Evolutionary conservation across 2,113 vertebrate genomes (phyloP).

Genomic region (Pan paniscus): DNA sequence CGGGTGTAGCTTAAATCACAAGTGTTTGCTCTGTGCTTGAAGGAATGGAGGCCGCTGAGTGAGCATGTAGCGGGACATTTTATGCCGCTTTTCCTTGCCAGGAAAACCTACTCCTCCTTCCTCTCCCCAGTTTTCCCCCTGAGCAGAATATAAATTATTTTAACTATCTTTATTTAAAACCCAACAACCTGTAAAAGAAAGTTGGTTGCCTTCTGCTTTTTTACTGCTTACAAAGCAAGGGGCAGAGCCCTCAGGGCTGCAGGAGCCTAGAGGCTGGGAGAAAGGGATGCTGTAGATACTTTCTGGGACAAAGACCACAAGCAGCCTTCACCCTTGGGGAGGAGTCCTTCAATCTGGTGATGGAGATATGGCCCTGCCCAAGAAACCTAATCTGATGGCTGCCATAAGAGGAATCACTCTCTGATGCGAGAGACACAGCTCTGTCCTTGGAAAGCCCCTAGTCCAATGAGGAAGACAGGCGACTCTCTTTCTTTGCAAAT

Average conservation of each 20-base stretch:
- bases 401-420: neutral
- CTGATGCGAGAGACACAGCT: neutral
- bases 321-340: neutral
- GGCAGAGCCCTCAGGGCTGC: neutral
- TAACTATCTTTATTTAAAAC: constrained; percentile 77
- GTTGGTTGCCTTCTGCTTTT: constrained; percentile 57
- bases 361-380: neutral
- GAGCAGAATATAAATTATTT: constrained; percentile 77
- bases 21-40: constrained; percentile 39
- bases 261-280: neutral
- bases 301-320: neutral
- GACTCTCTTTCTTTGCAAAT: neutral
- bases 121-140: constrained; percentile 44
- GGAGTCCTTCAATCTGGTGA: neutral
- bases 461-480: neutral
- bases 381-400: neutral
- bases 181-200: constrained; percentile 71
- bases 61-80: constrained; percentile 65
- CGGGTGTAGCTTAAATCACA: neutral
- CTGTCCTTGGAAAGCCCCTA: neutral
- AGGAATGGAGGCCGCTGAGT: constrained; percentile 51
- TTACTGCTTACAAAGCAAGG: constrained; percentile 63
- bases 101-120: constrained; percentile 64
- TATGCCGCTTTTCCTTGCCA: constrained; percentile 64
- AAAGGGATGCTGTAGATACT: neutral